Conservation (phyloP, 2,888 invertebrate genomes). For the Chirona hameri region DNA sequence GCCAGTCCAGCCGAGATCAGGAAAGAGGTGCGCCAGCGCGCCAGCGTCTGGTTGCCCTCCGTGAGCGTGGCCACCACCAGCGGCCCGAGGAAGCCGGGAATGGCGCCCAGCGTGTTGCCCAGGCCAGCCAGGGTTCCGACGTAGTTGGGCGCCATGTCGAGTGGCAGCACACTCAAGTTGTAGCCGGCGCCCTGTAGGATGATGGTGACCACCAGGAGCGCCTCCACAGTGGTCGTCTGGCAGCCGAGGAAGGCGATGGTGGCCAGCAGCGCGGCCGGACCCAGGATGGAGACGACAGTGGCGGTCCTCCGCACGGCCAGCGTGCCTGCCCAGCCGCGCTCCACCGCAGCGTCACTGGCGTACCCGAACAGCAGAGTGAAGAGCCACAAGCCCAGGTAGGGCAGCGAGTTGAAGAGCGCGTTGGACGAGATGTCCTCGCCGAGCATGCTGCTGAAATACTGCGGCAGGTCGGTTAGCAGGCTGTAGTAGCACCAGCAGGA, state of each 20-base stretch:
- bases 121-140: slow-evolving; percentile 81
- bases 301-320: neutral
- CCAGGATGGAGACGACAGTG: neutral
- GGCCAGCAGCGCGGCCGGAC: slow-evolving; percentile 64
- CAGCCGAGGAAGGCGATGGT: slow-evolving; percentile 82
- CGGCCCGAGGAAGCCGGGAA: slow-evolving; percentile 75
- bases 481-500: slow-evolving; percentile 33
- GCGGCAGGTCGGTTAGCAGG: slow-evolving; percentile 31
- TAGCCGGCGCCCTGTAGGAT: slow-evolving; percentile 83
- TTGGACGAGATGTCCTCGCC: slow-evolving; percentile 31
- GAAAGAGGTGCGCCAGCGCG: slow-evolving; percentile 73
- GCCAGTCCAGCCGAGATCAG: slow-evolving; percentile 67
- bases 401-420: slow-evolving; percentile 31
- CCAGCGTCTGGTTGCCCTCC: slow-evolving; percentile 64
- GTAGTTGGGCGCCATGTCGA: slow-evolving; percentile 78
- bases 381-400: slow-evolving; percentile 32
- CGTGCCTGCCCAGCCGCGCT: neutral
- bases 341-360: slow-evolving; percentile 6
- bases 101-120: slow-evolving; percentile 70
- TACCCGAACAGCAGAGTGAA: slow-evolving; percentile 4
- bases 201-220: slow-evolving; percentile 48
- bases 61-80: slow-evolving; percentile 68
- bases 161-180: slow-evolving; percentile 80
- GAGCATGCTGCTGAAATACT: slow-evolving; percentile 32
- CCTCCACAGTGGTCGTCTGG: slow-evolving; percentile 69